Evolutionary conservation across 35 echinoderm and acorn worm genomes (phyloP).

Genomic region (Stichopus chloronotus): DNA sequence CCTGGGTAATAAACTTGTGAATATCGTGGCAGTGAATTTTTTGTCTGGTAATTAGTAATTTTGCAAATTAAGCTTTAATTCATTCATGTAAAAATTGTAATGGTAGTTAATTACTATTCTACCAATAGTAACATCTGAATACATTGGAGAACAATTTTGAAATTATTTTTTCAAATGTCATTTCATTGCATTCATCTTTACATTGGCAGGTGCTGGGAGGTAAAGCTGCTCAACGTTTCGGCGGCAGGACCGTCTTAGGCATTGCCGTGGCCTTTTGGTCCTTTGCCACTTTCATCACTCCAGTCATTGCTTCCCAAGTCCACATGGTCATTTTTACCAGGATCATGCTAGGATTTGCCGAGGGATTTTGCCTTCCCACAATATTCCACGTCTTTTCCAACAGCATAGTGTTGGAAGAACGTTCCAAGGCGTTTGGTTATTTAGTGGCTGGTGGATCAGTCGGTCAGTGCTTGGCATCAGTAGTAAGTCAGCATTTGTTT

Average conservation of each 20-base stretch:
- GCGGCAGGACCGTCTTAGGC: conserved; percentile 72
- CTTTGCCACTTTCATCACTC: conserved; percentile 90
- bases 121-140: too few relatives aligned
- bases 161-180: too few relatives aligned
- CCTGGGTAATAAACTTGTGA: too few relatives aligned
- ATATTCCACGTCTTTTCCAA: conserved; percentile 93
- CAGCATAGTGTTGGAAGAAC: conserved; percentile 78
- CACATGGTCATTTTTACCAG: conserved; percentile 74
- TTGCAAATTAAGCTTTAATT: too few relatives aligned
- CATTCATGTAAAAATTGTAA: too few relatives aligned
- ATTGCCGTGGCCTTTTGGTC: conserved; percentile 92
- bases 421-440: conserved; percentile 94
- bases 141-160: too few relatives aligned
- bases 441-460: conserved; percentile 89
- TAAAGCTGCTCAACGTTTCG: conserved; percentile 89
- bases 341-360: conserved; percentile 90
- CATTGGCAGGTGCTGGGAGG: conserved; percentile 63
- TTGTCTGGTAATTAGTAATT: too few relatives aligned
- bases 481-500: conserved; percentile 61
- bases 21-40: too few relatives aligned
- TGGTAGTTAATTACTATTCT: too few relatives aligned
- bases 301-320: conserved; percentile 59
- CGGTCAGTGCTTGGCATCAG: conserved; percentile 85
- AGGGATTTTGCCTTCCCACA: conserved; percentile 90
- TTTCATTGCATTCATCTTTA: too few relatives aligned